Evolutionary conservation across 2,888 invertebrate species (phyloP).

Genomic region (Eristalis arbustorum): DNA sequence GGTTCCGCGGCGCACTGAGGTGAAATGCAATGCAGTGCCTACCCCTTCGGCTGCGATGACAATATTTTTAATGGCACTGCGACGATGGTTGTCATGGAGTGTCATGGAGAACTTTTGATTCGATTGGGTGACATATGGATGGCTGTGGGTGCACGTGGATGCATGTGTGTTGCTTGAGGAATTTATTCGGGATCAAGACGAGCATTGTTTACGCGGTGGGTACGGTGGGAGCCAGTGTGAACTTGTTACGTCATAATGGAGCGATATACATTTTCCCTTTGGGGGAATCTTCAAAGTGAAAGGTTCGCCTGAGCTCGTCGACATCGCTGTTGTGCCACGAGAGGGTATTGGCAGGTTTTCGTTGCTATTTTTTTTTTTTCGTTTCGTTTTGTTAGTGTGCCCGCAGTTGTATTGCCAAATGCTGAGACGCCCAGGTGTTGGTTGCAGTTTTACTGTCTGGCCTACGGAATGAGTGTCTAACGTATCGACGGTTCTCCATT

Average conservation of each 20-base stretch:
- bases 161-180: neutral
- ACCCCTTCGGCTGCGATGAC: conserved; percentile 43
- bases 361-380: too few relatives aligned
- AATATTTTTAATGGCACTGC: conserved; percentile 60
- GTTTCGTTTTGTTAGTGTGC: neutral
- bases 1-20: conserved; percentile 32
- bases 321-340: neutral
- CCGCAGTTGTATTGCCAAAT: neutral
- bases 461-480: neutral
- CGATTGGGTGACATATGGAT: conserved; percentile 21
- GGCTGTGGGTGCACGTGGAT: neutral
- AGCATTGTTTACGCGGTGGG: neutral
- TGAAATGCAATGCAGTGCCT: conserved; percentile 51
- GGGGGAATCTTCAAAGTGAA: neutral
- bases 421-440: neutral
- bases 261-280: neutral
- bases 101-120: conserved; percentile 21
- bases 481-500: neutral
- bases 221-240: neutral
- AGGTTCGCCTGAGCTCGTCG: neutral
- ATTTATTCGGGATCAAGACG: neutral
- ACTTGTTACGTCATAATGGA: neutral
- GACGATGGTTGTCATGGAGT: conserved; percentile 10
- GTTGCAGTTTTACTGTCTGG: neutral
- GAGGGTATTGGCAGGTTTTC: neutral